Conservation (phyloP, 2,797 vertebrate species). For the Anableps anableps region DNA sequence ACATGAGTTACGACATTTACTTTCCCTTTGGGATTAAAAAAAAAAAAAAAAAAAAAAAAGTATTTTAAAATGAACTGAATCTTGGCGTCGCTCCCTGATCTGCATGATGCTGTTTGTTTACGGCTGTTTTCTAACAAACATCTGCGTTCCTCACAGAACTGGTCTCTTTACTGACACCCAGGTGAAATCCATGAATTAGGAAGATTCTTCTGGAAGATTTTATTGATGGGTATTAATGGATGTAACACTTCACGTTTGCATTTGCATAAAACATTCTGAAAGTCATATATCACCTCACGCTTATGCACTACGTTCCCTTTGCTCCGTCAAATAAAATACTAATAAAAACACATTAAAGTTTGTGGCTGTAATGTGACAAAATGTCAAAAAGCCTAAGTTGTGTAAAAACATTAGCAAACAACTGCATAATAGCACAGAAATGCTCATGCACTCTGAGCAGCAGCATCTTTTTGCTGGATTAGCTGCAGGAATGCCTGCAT, state of each 20-base stretch:
- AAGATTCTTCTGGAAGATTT: background rate
- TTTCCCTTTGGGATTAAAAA: too few relatives aligned
- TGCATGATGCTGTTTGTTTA: background rate
- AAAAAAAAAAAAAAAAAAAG: too few relatives aligned
- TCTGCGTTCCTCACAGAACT: background rate
- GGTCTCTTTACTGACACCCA: background rate
- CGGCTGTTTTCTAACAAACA: background rate
- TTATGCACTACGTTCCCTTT: background rate
- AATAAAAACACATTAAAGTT: background rate
- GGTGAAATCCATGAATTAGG: background rate
- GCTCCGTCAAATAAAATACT: background rate
- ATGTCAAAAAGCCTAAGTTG: background rate
- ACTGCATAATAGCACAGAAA: background rate
- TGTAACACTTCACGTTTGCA: background rate
- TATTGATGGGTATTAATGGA: background rate
- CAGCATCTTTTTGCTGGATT: constrained; percentile 18
- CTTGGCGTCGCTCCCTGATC: background rate
- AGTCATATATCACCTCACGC: background rate
- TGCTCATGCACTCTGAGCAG: constrained; percentile 13
- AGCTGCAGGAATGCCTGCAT: constrained; percentile 51
- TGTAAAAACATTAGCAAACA: background rate
- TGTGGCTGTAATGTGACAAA: background rate
- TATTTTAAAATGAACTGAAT: background rate
- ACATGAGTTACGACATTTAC: too few relatives aligned
- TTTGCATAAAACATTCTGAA: background rate